Evolutionary conservation across 2,113 vertebrate genomes (phyloP).

Genomic region (Ceyx margarethae): DNA sequence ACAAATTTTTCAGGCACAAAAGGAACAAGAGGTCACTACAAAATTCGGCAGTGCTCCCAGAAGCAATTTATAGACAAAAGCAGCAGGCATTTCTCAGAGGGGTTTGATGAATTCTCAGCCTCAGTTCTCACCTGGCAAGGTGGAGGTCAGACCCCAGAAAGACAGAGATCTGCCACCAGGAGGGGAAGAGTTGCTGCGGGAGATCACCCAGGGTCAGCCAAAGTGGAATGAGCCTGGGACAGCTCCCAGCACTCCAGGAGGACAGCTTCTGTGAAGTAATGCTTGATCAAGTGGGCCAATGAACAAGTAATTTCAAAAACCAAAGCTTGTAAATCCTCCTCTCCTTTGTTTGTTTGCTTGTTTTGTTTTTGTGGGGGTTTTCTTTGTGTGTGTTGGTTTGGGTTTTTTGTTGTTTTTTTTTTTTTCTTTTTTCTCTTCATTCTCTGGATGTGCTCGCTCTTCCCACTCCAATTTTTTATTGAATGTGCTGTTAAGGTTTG

Average conservation of each 20-base stretch:
- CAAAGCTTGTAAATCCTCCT: not conserved
- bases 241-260: not conserved
- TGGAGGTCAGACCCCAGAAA: not conserved
- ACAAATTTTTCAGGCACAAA: not conserved
- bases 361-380: too few species aligned
- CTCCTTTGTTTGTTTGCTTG: too few species aligned
- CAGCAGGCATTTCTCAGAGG: not conserved
- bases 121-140: not conserved
- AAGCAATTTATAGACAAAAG: slow-evolving; percentile 9
- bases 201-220: not conserved
- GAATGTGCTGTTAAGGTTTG: not conserved
- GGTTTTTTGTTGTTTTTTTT: too few species aligned
- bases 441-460: not conserved
- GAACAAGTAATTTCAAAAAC: not conserved
- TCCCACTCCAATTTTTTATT: not conserved
- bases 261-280: not conserved
- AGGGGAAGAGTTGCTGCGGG: not conserved
- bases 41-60: not conserved
- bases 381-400: too few species aligned
- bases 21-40: not conserved
- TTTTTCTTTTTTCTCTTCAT: not conserved
- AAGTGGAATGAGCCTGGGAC: not conserved
- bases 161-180: not conserved
- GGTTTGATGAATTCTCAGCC: not conserved
- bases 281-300: not conserved